Conservation (phyloP, 2,113 vertebrate genomes). For the Sylvilagus bachmani region DNA sequence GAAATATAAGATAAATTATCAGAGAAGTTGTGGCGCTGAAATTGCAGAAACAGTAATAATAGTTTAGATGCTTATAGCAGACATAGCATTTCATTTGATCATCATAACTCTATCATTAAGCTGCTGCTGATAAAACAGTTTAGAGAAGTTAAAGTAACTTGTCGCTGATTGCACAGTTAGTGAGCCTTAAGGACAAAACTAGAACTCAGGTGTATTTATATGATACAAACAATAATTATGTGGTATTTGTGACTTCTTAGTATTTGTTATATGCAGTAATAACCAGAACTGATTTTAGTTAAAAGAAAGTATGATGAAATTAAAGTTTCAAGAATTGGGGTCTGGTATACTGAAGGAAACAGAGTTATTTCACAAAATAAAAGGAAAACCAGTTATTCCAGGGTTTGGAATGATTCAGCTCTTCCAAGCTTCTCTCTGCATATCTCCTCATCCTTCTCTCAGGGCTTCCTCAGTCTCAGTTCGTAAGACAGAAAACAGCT, state of each 20-base stretch:
- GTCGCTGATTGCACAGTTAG: background rate
- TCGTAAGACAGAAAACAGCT: background rate
- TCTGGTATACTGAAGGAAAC: background rate
- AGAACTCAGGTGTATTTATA: background rate
- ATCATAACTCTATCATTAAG: background rate
- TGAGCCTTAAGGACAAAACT: background rate
- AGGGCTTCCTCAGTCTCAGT: background rate
- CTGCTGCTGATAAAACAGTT: background rate
- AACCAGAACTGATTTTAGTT: background rate
- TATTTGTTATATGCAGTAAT: background rate
- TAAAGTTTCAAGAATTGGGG: background rate
- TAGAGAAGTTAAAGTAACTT: background rate
- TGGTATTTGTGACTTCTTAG: background rate
- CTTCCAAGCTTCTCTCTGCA: background rate
- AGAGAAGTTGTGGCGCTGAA: background rate
- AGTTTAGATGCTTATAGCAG: background rate
- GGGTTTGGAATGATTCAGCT: background rate
- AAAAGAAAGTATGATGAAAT: background rate
- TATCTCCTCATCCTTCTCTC: background rate
- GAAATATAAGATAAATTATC: constrained; percentile 17
- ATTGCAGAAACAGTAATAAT: background rate
- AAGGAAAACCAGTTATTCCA: background rate
- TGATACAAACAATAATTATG: background rate
- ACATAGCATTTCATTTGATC: background rate
- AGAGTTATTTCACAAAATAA: background rate